Base-by-base conservation (phyloP, 2,113 vertebrate genomes). In the Xiphophorus couchianus region DNA sequence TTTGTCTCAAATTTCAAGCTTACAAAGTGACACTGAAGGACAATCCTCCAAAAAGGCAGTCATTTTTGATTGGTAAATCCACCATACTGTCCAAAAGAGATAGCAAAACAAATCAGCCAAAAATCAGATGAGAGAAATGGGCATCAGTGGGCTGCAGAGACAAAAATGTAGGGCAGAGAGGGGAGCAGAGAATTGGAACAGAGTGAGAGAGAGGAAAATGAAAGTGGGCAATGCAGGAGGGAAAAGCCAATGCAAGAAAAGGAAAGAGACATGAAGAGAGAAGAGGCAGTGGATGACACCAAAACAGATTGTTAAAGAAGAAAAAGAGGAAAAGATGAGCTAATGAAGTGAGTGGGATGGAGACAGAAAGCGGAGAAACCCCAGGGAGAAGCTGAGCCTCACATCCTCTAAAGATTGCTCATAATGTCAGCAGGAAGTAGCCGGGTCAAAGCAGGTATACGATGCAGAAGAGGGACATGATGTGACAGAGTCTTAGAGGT, bases 111-210 rank as follows among this genome's bases (percentile, higher is more conserved):
- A 63, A 84, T 71, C 71, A 82, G 22, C 22, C 30, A 77, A 37
- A 58, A 82, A 73, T 70, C 75, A 80, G 72, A 66, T 71, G 71
- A 60, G 72, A 80, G 64, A 80, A 66, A 77, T 39, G 73, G 64
- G 72, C 71, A 78, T 82, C 83, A 67, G 62, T 66, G 58, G 79
- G 77, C 80, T 70, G 62, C 73, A 68, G 71, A 44, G 66, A 82
- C 13, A 28, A 71, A 84, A 92, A 92, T 88, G 86, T 93, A 93
- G 92, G 88, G 69, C 91, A 82, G 84, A 79, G 72, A 80, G 71
- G 69, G 82, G 84, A 76, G 82, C 69, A 73, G 68, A 87, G 76
- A 91, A 91, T 76, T 85, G 69, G 90, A 91, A 86, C 89, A 82
- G n/a, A 71, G 78, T 72, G 80, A 90, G 64, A 63, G 44, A 82